Evolutionary conservation across 2,113 vertebrate genomes (phyloP).

Genomic region (Apaloderma vittatum): DNA sequence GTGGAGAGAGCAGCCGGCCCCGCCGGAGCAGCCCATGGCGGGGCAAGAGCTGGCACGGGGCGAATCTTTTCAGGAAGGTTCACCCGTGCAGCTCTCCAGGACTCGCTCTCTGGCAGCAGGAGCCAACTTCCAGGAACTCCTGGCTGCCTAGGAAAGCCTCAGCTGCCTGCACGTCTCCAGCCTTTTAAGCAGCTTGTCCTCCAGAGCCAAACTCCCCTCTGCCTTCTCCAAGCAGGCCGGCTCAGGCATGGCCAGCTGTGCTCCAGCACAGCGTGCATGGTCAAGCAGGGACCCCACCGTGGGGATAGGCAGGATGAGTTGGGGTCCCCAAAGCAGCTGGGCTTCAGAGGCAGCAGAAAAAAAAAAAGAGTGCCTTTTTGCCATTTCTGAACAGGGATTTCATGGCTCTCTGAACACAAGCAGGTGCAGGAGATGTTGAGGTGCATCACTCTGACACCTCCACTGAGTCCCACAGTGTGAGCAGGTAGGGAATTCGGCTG

Average conservation of each 20-base stretch:
- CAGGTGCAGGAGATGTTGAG: neutral
- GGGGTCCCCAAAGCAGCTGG: neutral
- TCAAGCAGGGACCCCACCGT: neutral
- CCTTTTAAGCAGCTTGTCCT: constrained; percentile 33
- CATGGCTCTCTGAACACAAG: neutral
- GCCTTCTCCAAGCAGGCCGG: neutral
- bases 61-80: neutral
- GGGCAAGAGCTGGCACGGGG: neutral
- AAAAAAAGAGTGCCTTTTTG: neutral
- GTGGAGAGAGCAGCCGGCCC: neutral
- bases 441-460: fast-evolving
- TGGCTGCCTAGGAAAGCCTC: constrained; percentile 38
- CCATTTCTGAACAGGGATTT: neutral
- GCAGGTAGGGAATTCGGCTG: fast-evolving
- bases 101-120: constrained; percentile 20
- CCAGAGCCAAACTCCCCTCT: neutral
- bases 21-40: fast-evolving
- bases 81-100: neutral
- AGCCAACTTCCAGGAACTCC: constrained; percentile 57
- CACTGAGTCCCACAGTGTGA: neutral
- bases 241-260: fast-evolving
- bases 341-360: neutral
- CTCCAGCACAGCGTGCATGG: fast-evolving
- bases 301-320: neutral
- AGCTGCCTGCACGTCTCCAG: neutral